Conservation (phyloP, 1,140 invertebrate species). For the Apis mellifera region DNA sequence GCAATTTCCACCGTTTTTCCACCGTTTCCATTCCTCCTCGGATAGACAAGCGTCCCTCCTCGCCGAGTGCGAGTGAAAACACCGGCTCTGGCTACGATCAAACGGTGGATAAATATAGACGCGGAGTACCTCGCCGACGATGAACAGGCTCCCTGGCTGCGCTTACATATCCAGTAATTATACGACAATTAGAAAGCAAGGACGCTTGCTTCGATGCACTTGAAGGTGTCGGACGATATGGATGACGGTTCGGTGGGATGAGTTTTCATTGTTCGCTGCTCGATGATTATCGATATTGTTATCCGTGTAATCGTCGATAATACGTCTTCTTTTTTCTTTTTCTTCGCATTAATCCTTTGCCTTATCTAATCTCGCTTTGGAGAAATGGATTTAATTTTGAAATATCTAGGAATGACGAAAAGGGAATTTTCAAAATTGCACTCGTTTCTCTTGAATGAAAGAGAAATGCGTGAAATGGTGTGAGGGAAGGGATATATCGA, state of each 20-base stretch:
- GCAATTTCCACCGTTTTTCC: slow-evolving; percentile 29
- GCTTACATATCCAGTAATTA: slow-evolving; percentile 54
- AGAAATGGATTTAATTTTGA: too few relatives aligned
- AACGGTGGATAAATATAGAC: slow-evolving; percentile 63
- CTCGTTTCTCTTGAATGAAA: too few relatives aligned
- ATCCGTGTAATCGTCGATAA: too few relatives aligned
- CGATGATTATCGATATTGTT: too few relatives aligned
- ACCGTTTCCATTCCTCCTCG: neutral
- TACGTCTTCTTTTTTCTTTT: too few relatives aligned
- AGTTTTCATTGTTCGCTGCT: neutral
- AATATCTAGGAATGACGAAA: too few relatives aligned
- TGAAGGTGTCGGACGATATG: neutral
- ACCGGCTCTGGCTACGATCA: slow-evolving; percentile 24
- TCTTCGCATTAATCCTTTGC: too few relatives aligned
- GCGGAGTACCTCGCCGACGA: slow-evolving; percentile 42
- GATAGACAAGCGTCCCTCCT: neutral
- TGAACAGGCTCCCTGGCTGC: slow-evolving; percentile 28
- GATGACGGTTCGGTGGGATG: neutral
- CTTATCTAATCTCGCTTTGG: too few relatives aligned
- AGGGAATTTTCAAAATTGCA: too few relatives aligned
- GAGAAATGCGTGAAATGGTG: too few relatives aligned
- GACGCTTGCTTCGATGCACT: slow-evolving; percentile 47
- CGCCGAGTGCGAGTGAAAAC: neutral
- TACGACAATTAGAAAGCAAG: slow-evolving; percentile 70
- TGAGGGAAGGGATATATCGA: too few relatives aligned